A percentile compares a stretch with the other conserved stretches of the same genome.
These are phyloP conservation scores for Diadegma fenestrale DNA, from an alignment of 2,888 invertebrate genomes.

Conservation along the genomic window DNA sequence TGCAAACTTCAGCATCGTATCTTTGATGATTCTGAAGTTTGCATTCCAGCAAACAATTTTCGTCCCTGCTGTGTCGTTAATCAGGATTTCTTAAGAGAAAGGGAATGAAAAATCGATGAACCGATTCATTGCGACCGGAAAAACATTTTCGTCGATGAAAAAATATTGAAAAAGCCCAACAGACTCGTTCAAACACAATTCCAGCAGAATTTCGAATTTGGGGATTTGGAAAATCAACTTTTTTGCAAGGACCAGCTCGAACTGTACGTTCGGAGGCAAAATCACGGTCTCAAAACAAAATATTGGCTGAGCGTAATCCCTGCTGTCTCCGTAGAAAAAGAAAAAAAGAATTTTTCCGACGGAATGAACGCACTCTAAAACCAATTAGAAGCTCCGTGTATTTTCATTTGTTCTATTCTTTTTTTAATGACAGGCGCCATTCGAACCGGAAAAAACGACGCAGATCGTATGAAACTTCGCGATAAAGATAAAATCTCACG, in stretches of 20 bases:
- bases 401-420: background rate
- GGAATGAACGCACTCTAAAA: constrained; percentile 4
- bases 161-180: background rate
- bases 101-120: background rate
- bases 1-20: no score
- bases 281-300: no score
- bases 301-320: background rate
- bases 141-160: background rate
- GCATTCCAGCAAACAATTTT: no score
- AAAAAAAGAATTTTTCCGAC: background rate
- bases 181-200: background rate
- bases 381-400: background rate
- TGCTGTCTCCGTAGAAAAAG: background rate
- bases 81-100: no score
- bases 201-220: background rate
- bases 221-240: no score
- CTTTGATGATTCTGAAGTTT: no score
- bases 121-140: background rate
- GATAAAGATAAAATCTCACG: constrained; percentile 2
- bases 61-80: no score
- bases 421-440: no score
- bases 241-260: no score
- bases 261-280: no score
- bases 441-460: background rate
- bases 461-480: constrained; percentile 5